These are phyloP conservation scores for Augiades crinisus DNA, from an alignment of 2,888 invertebrate species.

Conservation along the genomic window DNA sequence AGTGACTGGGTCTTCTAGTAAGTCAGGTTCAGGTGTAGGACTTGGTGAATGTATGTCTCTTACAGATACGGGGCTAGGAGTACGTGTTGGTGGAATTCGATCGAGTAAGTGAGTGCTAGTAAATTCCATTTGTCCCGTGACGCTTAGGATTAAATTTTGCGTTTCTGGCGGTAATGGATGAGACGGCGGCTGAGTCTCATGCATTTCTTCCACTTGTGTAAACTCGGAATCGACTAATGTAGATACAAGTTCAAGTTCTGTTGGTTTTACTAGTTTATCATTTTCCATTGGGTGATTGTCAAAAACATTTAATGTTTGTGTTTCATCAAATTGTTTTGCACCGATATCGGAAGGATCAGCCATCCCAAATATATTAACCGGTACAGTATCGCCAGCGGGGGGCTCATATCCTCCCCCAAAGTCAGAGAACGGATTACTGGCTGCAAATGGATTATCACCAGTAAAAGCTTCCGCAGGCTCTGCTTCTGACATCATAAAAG, in stretches of 20 bases:
- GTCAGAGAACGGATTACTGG: slow-evolving; percentile 86
- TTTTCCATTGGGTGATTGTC: slow-evolving; percentile 39
- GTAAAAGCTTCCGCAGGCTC: slow-evolving; percentile 45
- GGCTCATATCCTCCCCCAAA: slow-evolving; percentile 68
- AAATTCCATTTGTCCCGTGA: slow-evolving; percentile 94
- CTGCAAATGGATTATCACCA: slow-evolving; percentile 87
- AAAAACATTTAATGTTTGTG: slow-evolving; percentile 44
- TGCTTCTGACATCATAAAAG: slow-evolving; percentile 83
- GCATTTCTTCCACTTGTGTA: slow-evolving; percentile 39
- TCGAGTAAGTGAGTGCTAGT: slow-evolving; percentile 92
- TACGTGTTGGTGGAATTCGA: slow-evolving; percentile 91
- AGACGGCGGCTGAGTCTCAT: slow-evolving; percentile 62
- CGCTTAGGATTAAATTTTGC: slow-evolving; percentile 91
- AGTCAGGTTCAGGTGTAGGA: slow-evolving; percentile 86
- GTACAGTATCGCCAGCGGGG: slow-evolving; percentile 62
- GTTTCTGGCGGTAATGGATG: slow-evolving; percentile 89
- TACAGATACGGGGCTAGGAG: slow-evolving; percentile 93
- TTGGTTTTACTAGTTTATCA: slow-evolving; percentile 56
- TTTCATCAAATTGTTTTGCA: slow-evolving; percentile 57
- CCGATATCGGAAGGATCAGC: slow-evolving; percentile 55
- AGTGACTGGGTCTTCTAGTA: slow-evolving; percentile 48
- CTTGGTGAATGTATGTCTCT: slow-evolving; percentile 91
- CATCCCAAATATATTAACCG: slow-evolving; percentile 65
- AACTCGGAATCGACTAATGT: slow-evolving; percentile 50
- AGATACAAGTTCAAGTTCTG: slow-evolving; percentile 60